Evolutionary conservation across 2,113 vertebrate species (phyloP), one percentile per base, ranked within the genome.

Genomic region (Barnardius zonarius): DNA sequence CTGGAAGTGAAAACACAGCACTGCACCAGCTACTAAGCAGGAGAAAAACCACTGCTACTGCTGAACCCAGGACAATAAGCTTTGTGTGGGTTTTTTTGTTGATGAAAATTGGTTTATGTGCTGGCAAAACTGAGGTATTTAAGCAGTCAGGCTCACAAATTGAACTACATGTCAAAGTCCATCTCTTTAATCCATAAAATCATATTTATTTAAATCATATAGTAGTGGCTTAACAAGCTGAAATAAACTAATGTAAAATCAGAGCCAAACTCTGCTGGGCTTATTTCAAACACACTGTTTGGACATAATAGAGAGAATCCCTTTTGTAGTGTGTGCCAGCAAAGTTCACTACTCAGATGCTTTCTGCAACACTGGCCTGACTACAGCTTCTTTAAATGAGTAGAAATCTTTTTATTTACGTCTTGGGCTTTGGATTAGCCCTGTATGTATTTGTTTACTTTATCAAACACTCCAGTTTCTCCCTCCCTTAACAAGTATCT

Each of bases 131-230:
- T 6, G 39, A 63, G 15, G 11, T 27, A 74, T 80, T 77, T 81
- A 90, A 72, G 52, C n/a, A 70, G 64, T 10, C 41, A 77, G 48
- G 23, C 70, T 84, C 61, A 19, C 9, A 83, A 94, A 51, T 9
- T 64, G 35, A 92, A 80, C 35, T 70, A 31, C 44, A 59, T 62
- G 39, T 66, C 84, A 37, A 92, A 82, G 74, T 63, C 59, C 43
- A 84, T 55, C 66, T 72, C 30, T 70, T 88, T 81, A 88, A 90
- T 95, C 82, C 79, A 22, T 94, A 95, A 92, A 94, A 88, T 59
- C 76, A 59, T 61, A 92, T 94, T 90, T 84, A 87, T 86, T 91
- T 70, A 91, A 75, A 92, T 87, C 41, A 68, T 81, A 77, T 25
- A 86, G 41, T 23, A 84, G 37, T 62, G 52, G n/a, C 67, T 94